A percentile compares a stretch with the other conserved stretches of the same genome.
Evolutionary conservation across 1,140 invertebrate species (phyloP).

Genomic region (Brevipalpus yothersi): DNA sequence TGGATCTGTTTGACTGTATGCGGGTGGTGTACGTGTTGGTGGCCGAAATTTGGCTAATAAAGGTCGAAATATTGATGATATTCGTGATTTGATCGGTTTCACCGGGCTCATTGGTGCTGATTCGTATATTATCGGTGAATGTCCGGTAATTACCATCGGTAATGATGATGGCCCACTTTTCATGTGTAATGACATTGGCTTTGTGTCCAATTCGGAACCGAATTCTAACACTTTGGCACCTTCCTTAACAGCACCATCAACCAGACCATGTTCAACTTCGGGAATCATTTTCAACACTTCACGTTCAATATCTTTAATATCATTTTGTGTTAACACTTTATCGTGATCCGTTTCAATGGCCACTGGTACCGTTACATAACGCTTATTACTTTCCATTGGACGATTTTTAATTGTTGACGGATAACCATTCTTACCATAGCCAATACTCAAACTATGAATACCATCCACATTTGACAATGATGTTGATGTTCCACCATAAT

Average conservation of each 20-base stretch:
- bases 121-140: neutral
- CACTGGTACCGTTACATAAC: conserved; percentile 6
- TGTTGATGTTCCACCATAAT: neutral
- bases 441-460: too few relatives aligned
- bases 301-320: conserved; percentile 4
- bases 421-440: neutral
- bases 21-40: neutral
- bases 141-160: neutral
- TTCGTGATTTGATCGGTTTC: neutral
- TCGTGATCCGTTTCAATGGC: conserved; percentile 7
- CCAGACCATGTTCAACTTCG: neutral
- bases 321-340: conserved; percentile 2
- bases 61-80: neutral
- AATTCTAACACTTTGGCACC: neutral
- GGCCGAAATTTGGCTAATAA: neutral
- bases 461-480: neutral
- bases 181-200: too few relatives aligned
- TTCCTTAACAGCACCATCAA: neutral
- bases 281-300: conserved; percentile 1
- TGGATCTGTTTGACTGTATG: neutral
- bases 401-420: neutral
- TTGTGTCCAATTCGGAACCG: neutral
- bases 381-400: neutral
- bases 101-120: neutral
- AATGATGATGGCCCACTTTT: neutral